Conservation (phyloP, 2,113 vertebrate species). For the Gymnarchus niloticus region DNA sequence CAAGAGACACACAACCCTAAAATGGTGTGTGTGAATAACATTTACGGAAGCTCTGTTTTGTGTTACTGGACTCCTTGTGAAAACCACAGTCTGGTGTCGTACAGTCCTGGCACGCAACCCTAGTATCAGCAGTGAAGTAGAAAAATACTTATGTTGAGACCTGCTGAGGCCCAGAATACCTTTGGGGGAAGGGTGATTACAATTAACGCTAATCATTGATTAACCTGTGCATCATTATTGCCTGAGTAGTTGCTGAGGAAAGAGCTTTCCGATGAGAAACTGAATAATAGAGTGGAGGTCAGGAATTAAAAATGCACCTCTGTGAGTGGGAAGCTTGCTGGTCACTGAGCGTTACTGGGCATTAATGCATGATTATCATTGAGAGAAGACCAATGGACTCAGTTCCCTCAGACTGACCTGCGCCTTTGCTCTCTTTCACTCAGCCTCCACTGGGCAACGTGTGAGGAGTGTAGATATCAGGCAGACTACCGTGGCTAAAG, state of each 20-base stretch:
- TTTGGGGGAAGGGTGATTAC: too few relatives aligned
- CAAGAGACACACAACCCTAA: too few relatives aligned
- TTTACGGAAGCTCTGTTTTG: too few relatives aligned
- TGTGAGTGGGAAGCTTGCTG: too few relatives aligned
- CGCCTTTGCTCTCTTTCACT: background rate
- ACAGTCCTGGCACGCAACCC: too few relatives aligned
- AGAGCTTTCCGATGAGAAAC: background rate
- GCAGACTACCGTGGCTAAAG: background rate
- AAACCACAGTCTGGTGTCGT: too few relatives aligned
- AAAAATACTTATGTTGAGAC: too few relatives aligned
- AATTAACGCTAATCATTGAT: background rate
- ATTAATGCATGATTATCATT: background rate
- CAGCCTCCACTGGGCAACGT: background rate
- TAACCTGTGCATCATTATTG: slow-evolving; percentile 1
- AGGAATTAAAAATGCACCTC: background rate
- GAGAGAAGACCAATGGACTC: background rate
- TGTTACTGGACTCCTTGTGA: too few relatives aligned
- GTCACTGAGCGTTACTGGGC: background rate
- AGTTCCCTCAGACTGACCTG: background rate
- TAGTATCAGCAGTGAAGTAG: too few relatives aligned
- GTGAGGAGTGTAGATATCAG: background rate
- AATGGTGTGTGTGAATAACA: too few relatives aligned
- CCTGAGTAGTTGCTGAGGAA: slow-evolving; percentile 9
- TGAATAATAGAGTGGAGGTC: background rate
- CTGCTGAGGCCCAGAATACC: too few relatives aligned